phyloP scores from a whole-genome alignment of 2,888 invertebrate species.

The Podotricha telesiphe region DNA sequence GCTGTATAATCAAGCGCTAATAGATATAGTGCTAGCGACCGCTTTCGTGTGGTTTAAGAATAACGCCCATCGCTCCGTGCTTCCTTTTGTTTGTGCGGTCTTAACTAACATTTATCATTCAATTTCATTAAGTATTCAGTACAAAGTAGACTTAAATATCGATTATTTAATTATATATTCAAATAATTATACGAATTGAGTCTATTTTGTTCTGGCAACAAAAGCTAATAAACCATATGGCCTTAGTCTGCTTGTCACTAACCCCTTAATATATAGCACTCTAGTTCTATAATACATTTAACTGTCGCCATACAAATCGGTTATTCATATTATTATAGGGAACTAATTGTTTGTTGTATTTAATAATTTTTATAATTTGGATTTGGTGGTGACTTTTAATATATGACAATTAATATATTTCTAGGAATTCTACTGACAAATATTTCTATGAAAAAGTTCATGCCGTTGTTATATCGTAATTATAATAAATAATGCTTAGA shows the following conservation, averaged over 20 bases:
- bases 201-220: conserved; percentile 42
- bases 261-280: conserved; percentile 48
- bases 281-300: conserved; percentile 33
- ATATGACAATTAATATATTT: conserved; percentile 37
- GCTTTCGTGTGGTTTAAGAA: conserved; percentile 50
- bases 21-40: conserved; percentile 50
- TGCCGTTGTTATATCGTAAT: neutral
- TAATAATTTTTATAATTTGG: neutral
- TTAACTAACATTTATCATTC: conserved; percentile 48
- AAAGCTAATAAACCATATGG: conserved; percentile 64
- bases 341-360: neutral
- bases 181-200: neutral
- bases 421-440: conserved; percentile 39
- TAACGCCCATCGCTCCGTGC: conserved; percentile 50
- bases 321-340: neutral
- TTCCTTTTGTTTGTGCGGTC: conserved; percentile 62
- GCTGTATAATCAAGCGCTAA: conserved; percentile 58
- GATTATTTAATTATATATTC: neutral
- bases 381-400: conserved; percentile 40
- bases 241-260: conserved; percentile 65
- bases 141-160: conserved; percentile 24
- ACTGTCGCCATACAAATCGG: conserved; percentile 37
- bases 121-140: conserved; percentile 43
- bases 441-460: neutral
- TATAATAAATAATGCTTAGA: too few relatives aligned